phyloP scores from a whole-genome alignment of 2,113 vertebrate species.

The Pygoscelis adeliae region DNA sequence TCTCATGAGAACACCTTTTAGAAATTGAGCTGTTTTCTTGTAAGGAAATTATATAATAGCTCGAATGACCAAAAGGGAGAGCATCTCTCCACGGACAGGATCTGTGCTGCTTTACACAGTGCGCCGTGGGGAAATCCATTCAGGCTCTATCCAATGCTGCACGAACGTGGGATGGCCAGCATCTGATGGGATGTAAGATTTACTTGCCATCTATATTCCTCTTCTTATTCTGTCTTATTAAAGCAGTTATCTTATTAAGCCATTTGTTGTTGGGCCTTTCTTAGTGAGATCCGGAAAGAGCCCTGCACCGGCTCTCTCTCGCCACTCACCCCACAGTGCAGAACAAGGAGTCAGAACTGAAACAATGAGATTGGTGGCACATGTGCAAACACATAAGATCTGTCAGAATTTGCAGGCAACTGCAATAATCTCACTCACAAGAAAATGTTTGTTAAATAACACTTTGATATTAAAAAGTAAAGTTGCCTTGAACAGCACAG shows the following conservation, averaged over 20 bases:
- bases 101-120: accelerated
- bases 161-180: accelerated
- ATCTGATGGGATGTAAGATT: neutral
- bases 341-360: neutral
- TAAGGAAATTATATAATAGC: neutral
- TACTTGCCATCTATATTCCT: neutral
- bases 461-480: neutral
- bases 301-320: accelerated
- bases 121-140: accelerated
- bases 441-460: neutral
- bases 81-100: neutral
- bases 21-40: neutral
- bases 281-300: neutral
- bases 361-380: neutral
- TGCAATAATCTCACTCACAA: neutral
- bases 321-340: accelerated
- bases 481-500: neutral
- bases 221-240: neutral
- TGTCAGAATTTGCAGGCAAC: neutral
- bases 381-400: neutral
- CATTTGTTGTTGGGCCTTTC: neutral
- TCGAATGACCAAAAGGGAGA: neutral
- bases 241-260: neutral
- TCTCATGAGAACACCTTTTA: neutral
- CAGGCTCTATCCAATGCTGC: neutral